A percentile compares a stretch with the other conserved stretches of the same genome.
Evolutionary conservation across 2,113 vertebrate species (phyloP).

Genomic region (Pontoporia blainvillei): DNA sequence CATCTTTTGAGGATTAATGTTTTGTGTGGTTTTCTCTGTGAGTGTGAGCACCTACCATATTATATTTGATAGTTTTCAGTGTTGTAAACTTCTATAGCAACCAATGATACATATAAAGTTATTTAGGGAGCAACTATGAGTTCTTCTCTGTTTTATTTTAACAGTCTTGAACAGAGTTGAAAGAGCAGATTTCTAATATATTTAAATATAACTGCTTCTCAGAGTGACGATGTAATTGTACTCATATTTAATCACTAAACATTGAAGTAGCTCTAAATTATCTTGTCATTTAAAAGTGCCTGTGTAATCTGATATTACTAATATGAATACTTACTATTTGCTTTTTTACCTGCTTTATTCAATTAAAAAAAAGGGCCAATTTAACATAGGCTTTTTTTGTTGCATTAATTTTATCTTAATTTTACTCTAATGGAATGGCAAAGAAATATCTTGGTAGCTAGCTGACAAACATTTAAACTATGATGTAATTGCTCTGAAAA

Average conservation of each 20-base stretch:
- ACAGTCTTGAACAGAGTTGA: constrained; percentile 58
- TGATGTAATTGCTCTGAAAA: constrained; percentile 49
- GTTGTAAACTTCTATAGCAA: constrained; percentile 69
- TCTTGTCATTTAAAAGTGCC: constrained; percentile 53
- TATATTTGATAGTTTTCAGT: constrained; percentile 68
- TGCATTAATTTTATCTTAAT: neutral
- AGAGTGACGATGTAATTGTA: constrained; percentile 26
- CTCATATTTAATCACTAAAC: constrained; percentile 56
- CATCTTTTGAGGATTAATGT: constrained; percentile 58
- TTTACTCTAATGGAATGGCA: neutral
- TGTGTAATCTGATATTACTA: constrained; percentile 50
- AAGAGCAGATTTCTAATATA: constrained; percentile 52
- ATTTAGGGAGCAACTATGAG: constrained; percentile 59
- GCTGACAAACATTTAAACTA: constrained; percentile 42
- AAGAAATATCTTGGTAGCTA: neutral
- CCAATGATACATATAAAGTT: constrained; percentile 67
- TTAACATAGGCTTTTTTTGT: neutral
- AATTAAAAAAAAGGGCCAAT: constrained; percentile 18
- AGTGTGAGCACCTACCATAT: constrained; percentile 43
- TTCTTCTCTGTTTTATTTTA: constrained; percentile 68
- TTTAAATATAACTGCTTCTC: constrained; percentile 55
- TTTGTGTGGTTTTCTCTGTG: constrained; percentile 60
- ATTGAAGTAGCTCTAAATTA: constrained; percentile 43
- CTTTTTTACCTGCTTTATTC: constrained; percentile 33
- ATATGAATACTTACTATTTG: constrained; percentile 48